Evolutionary conservation across 2,888 invertebrate species (phyloP).

Genomic region (Hypomecis atomaria): DNA sequence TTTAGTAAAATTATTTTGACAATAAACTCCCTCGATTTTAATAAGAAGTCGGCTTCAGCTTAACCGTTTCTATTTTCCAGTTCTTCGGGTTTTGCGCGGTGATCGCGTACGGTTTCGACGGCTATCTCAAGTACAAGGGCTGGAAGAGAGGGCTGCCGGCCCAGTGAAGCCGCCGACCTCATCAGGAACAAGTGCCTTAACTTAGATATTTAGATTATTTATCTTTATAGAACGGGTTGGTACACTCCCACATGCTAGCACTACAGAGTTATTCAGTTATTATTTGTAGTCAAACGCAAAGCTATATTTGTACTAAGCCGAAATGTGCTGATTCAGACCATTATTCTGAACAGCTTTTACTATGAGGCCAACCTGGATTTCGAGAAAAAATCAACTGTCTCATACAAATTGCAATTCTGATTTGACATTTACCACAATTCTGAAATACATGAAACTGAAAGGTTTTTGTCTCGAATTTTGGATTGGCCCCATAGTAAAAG

Average conservation of each 20-base stretch:
- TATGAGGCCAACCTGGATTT: too few relatives aligned
- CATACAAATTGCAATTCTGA: too few relatives aligned
- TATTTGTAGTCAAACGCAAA: not conserved
- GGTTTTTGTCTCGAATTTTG: too few relatives aligned
- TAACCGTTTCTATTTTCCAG: constrained; percentile 75
- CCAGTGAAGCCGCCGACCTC: constrained; percentile 77
- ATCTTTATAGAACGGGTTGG: constrained; percentile 18
- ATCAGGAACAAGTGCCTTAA: constrained; percentile 9
- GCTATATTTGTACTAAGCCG: not conserved
- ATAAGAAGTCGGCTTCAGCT: not conserved
- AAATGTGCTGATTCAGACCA: not conserved
- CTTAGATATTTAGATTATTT: constrained; percentile 10
- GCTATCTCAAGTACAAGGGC: constrained; percentile 90
- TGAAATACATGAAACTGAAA: too few relatives aligned
- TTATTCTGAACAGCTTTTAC: too few relatives aligned
- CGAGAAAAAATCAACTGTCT: too few relatives aligned
- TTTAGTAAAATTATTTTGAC: not conserved
- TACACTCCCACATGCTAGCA: constrained; percentile 6
- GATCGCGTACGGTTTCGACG: constrained; percentile 91
- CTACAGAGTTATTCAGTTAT: not conserved
- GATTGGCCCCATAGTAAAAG: too few relatives aligned
- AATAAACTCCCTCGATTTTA: not conserved
- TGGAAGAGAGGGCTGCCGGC: constrained; percentile 88
- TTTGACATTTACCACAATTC: too few relatives aligned
- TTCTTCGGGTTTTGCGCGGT: constrained; percentile 95